Evolutionary conservation across 2,888 invertebrate species (phyloP).

Genomic region (Teinopalpus imperialis): DNA sequence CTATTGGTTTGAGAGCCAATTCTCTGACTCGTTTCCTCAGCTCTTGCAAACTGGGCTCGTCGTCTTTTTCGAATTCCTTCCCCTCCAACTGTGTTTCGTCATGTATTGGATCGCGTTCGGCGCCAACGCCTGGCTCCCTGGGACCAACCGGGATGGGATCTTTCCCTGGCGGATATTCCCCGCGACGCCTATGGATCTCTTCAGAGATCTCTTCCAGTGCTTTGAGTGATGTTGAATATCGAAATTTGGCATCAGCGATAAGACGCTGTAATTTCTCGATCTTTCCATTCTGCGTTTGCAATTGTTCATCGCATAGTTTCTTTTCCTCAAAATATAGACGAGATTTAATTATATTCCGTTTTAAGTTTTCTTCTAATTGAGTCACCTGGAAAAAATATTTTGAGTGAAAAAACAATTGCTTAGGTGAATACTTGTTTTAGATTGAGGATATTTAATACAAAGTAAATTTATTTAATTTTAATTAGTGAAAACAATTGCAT

Average conservation of each 20-base stretch:
- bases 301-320: slow-evolving; percentile 91
- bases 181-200: slow-evolving; percentile 90
- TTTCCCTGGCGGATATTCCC: slow-evolving; percentile 74
- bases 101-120: slow-evolving; percentile 82
- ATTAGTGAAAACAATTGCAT: no score
- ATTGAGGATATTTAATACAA: no score
- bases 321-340: slow-evolving; percentile 96
- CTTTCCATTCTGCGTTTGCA: slow-evolving; percentile 92
- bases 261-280: slow-evolving; percentile 91
- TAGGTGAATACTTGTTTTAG: no score
- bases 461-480: no score
- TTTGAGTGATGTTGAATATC: slow-evolving; percentile 91
- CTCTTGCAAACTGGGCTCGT: slow-evolving; percentile 84
- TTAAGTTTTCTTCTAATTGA: slow-evolving; percentile 90
- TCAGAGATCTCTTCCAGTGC: slow-evolving; percentile 95
- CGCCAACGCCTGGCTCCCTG: slow-evolving; percentile 89
- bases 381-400: slow-evolving; percentile 83
- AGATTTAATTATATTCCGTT: slow-evolving; percentile 91
- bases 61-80: slow-evolving; percentile 60
- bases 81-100: slow-evolving; percentile 52
- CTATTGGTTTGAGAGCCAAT: slow-evolving; percentile 87
- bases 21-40: slow-evolving; percentile 86
- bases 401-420: no score
- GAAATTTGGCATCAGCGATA: slow-evolving; percentile 89
- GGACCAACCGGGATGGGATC: slow-evolving; percentile 74